Base-by-base conservation (phyloP, 2,888 invertebrate genomes). In the Leptinotarsa haldemani region DNA sequence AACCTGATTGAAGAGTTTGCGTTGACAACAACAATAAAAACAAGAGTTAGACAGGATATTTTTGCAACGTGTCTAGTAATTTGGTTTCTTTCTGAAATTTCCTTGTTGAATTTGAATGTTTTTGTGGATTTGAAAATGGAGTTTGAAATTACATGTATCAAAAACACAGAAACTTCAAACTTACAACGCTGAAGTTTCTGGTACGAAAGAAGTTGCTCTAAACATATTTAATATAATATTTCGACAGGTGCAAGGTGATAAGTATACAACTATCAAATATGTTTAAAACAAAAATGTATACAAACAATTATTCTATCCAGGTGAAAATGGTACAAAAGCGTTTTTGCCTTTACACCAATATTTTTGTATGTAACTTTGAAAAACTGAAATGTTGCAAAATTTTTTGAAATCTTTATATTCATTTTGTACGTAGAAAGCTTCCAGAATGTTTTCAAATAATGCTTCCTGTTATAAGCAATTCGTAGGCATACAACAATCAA, bases 261-360 rank as follows among this genome's bases (percentile, higher is more conserved):
- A 20, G 74, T 74, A 74, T 76, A 74, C 69, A 68, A 56, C 47
- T 71, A 74, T 74, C 74, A 67, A 75, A 75, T 75, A 70, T 75
- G 75, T 75, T 75, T 67, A 72, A 70, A 46, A 56, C 63, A 56
- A 74, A 52, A 71, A 78, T 80, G 81, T 83, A 84, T 84, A 84
- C 84, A 84, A 77, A 74, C 65, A 81, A 77, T 74, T 79, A 81
- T 79, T 82, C 82, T 82, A 84, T 84, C 81, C 85, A 85, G 85
- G 85, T 86, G 80, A 85, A 85, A 86, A 85, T 85, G 85, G 87
- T 87, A 87, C 87, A 86, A 86, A 86, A 85, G 81, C 85, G 84
- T 83, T 86, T 86, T 86, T 86, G 85, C 86, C 86, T 86, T 83
- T 81, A 83, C 82, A 84, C 84, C 83, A 83, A 85, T 87, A 87